Evolutionary conservation across 1,140 invertebrate genomes (phyloP), one percentile per base, ranked within the genome.

Genomic region (Drosophila lacteicornis): DNA sequence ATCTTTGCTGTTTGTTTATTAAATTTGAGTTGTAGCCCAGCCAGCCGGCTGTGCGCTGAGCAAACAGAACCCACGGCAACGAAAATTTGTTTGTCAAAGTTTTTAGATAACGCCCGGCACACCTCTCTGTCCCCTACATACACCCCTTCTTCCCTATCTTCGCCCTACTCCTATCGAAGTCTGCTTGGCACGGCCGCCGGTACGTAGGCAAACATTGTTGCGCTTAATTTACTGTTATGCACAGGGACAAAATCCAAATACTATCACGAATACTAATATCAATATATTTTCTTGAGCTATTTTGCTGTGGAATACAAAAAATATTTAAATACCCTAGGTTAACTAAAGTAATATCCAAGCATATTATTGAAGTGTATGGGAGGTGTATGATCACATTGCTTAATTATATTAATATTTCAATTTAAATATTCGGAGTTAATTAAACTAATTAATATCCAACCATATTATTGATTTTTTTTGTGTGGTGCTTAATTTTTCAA

Each of bases 51-150:
- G 69, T 75, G 74, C 60, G 77, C 73, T 78, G 71, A 69, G 79
- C 81, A 87, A 88, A 87, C 84, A 88, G 76, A 74, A 50, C 63
- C 82, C 58, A 74, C 80, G 79, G 80, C 82, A 79, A 87, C 77
- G 55, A 80, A 80, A 84, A 88, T 80, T 79, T 88, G 84, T 87
- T 87, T 87, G 84, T 87, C 85, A 87, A 87, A 87, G 84, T 87
- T 87, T 88, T 87, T 85, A 82, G 84, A 87, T 87, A 87, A 84
- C 76, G 62, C 71, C 69, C n/a, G 76, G 75, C 76, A 80, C 79
- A 81, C 69, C 69, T 56, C 69, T 12, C 9, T 45, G 19, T n/a
- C 25, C 43, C 68, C 15, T 13, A 38, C 7, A 11, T 13, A 27
- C 17, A 36, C 33, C 42, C 15, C 46, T 12, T 17, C 30, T 19